Conservation (phyloP, 2,888 invertebrate species). For the Tolmerus cingulatus region DNA sequence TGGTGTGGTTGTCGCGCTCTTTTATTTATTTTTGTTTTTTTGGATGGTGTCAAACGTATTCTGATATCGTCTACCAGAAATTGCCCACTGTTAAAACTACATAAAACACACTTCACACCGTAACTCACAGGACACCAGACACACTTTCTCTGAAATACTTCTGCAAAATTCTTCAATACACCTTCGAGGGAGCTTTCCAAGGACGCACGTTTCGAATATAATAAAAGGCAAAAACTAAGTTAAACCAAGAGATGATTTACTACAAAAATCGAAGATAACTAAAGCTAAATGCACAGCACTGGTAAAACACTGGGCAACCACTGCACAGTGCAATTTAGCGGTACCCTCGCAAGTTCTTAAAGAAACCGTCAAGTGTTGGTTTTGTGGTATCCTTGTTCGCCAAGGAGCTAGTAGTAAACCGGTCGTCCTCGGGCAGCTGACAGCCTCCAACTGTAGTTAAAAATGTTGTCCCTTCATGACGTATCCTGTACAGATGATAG, state of each 20-base stretch:
- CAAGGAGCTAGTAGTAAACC: slow-evolving; percentile 9
- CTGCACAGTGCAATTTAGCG: background rate
- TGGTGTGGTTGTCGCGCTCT: background rate
- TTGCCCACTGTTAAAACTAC: background rate
- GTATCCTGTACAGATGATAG: slow-evolving; percentile 20
- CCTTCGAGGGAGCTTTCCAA: background rate
- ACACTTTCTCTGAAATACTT: background rate
- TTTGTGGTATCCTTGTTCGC: background rate
- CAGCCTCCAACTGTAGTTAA: slow-evolving; percentile 41
- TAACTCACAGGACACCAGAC: background rate
- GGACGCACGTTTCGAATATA: background rate
- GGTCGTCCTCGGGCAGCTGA: slow-evolving; percentile 46
- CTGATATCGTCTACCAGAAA: background rate
- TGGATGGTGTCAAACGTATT: background rate
- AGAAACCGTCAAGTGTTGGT: slow-evolving; percentile 2
- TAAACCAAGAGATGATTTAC: background rate
- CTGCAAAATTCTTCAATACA: slow-evolving; percentile 7
- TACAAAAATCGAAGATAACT: background rate
- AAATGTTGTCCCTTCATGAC: slow-evolving; percentile 42
- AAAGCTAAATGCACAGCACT: background rate
- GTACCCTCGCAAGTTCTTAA: background rate
- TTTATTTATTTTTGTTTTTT: background rate
- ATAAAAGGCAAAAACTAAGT: background rate
- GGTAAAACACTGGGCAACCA: background rate
- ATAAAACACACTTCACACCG: slow-evolving; percentile 6